Base-by-base conservation (phyloP, 2,797 vertebrate species). In the Microchirus variegatus region DNA sequence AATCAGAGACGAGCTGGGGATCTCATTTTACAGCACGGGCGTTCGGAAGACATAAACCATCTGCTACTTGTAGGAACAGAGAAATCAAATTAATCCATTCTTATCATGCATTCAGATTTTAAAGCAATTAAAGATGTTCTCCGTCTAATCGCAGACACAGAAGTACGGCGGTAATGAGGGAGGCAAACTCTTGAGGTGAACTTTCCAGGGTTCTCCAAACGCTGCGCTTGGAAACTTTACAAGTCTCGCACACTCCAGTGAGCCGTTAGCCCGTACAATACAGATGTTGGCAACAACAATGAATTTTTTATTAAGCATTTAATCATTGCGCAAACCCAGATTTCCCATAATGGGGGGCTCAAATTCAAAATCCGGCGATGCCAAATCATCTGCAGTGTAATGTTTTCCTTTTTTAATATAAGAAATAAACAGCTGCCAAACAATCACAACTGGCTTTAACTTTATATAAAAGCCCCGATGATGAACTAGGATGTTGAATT, bases 121-220 rank as follows among this genome's bases (percentile, higher is more conserved):
- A 98, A 99, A 98, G 97, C 97, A 99, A 99, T 99, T 99, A 98
- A 98, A 98, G 95, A 98, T 97, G 97, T 97, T 99, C 97, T 98
- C 96, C 92, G 96, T 98, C 95, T 97, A 98, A 99, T 98, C 95
- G 95, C 95, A 96, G 95, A 94, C 95, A 94, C 95, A 96, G 94
- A 96, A 98, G 97, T 95, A 95, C 94, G 92, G 94, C 86, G 93
- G 95, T 98, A 98, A 98, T 96, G 97, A 99, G 96, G 91, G 93
- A 96, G 95, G 94, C 96, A 96, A 98, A 99, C 95, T 98, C 96
- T 93, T 95, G 22, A 93, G 93, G 95, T 96, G 96, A 99, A 99
- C 97, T 98, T 99, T 98, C 94, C 96, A 93, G 95, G 95, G 94
- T 98, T 97, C 94, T 97, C 95, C 90, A 94, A 31, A 31, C 92